Evolutionary conservation across 2,888 invertebrate genomes (phyloP).

Genomic region (Dascillus cervinus): DNA sequence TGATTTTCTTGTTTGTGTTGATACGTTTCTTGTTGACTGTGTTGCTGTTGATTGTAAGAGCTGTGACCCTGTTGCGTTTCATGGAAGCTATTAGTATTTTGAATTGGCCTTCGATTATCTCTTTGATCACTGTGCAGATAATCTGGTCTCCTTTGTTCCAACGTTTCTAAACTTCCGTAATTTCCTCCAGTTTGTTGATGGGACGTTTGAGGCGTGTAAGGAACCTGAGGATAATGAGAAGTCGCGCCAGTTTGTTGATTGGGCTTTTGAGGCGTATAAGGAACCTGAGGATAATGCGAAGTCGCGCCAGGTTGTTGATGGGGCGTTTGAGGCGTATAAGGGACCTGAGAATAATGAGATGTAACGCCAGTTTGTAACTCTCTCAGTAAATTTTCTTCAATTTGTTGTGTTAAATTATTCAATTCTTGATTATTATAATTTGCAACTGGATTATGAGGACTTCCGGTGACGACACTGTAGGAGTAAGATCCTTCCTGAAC

Average conservation of each 20-base stretch:
- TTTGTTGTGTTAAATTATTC: slow-evolving; percentile 27
- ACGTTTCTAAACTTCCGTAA: not conserved
- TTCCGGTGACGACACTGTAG: slow-evolving; percentile 18
- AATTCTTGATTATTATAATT: slow-evolving; percentile 35
- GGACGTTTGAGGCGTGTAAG: not conserved
- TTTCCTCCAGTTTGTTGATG: not conserved
- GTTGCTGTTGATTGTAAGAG: not conserved
- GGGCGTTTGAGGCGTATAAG: not conserved
- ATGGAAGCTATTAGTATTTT: not conserved
- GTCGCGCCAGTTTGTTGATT: not conserved
- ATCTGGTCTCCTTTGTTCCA: not conserved
- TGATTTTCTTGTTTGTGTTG: not conserved
- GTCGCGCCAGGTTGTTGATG: not conserved
- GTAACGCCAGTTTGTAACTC: slow-evolving; percentile 23
- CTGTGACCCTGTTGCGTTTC: not conserved
- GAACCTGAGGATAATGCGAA: not conserved
- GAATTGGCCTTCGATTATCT: not conserved
- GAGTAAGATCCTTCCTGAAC: slow-evolving; percentile 24
- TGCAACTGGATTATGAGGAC: slow-evolving; percentile 23
- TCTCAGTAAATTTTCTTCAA: slow-evolving; percentile 29
- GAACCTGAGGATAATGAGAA: not conserved
- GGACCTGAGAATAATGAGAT: slow-evolving; percentile 8
- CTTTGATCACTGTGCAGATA: not conserved
- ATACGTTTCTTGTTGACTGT: not conserved
- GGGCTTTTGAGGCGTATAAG: not conserved